These are phyloP conservation scores for Drosophila neoperkinsi DNA, from an alignment of 2,888 invertebrate species.

Conservation along the genomic window DNA sequence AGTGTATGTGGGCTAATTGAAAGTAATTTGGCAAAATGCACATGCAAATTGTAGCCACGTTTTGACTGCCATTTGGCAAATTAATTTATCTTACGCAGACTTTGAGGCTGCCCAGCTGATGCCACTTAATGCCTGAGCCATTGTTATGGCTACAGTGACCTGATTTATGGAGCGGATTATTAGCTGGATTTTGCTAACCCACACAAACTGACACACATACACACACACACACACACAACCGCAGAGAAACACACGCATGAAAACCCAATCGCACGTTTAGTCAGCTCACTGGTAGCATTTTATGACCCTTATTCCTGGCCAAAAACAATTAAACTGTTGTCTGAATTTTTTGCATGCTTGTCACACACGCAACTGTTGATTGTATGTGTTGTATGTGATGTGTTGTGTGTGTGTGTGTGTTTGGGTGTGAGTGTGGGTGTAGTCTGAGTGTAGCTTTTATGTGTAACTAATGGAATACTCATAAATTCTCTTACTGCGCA, in stretches of 20 bases:
- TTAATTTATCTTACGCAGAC: constrained; percentile 71
- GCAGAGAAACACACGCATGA: not conserved
- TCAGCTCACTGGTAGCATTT: constrained; percentile 42
- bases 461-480: constrained; percentile 31
- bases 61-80: constrained; percentile 42
- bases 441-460: constrained; percentile 6
- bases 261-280: constrained; percentile 7
- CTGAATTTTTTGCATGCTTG: constrained; percentile 63
- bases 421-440: not conserved
- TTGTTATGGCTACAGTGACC: constrained; percentile 47
- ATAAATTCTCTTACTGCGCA: constrained; percentile 47
- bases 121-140: constrained; percentile 57
- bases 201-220: constrained; percentile 2
- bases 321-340: constrained; percentile 69
- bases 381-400: constrained; percentile 5
- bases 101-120: constrained; percentile 28
- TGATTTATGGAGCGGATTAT: constrained; percentile 74
- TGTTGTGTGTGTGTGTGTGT: constrained; percentile 5
- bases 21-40: constrained; percentile 46
- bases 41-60: constrained; percentile 50
- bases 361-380: constrained; percentile 57
- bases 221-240: constrained; percentile 4
- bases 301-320: constrained; percentile 45
- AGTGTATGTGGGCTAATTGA: constrained; percentile 47
- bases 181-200: constrained; percentile 43